phyloP scores from a whole-genome alignment of 2,888 invertebrate genomes.

The Amorpha juglandis region DNA sequence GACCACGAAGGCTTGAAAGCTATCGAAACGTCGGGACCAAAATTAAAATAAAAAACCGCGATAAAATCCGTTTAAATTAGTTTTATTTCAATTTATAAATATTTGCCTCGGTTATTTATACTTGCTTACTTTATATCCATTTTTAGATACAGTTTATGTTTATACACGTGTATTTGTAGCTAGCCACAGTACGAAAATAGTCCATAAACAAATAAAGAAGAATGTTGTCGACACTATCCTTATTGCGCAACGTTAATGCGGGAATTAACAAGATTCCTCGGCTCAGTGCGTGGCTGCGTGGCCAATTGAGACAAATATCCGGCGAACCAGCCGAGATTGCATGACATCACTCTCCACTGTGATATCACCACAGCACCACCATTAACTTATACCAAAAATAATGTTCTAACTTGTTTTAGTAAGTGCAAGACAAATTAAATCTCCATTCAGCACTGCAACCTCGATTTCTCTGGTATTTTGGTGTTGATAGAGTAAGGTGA shows the following conservation, averaged over 20 bases:
- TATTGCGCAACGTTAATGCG: conserved; percentile 12
- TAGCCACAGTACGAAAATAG: not conserved
- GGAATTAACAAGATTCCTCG: conserved; percentile 39
- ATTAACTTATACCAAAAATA: conserved; percentile 20
- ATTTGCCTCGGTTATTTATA: no score
- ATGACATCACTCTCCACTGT: conserved; percentile 58
- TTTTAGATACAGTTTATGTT: no score
- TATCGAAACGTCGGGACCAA: no score
- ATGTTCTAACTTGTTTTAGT: not conserved
- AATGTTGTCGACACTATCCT: not conserved
- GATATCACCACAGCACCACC: conserved; percentile 55
- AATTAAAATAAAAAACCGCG: no score
- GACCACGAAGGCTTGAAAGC: no score
- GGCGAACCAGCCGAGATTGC: conserved; percentile 42
- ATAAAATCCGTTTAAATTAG: no score
- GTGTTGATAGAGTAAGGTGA: no score
- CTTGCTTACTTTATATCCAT: no score
- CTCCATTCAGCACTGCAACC: no score
- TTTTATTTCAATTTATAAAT: no score
- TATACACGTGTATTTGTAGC: no score
- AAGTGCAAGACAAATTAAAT: not conserved
- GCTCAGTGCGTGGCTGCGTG: conserved; percentile 37
- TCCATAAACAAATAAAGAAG: not conserved
- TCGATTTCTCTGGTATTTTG: no score
- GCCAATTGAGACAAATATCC: conserved; percentile 65